Conservation (phyloP, 2,113 vertebrate genomes). For the Rhodinocichla rosea region DNA sequence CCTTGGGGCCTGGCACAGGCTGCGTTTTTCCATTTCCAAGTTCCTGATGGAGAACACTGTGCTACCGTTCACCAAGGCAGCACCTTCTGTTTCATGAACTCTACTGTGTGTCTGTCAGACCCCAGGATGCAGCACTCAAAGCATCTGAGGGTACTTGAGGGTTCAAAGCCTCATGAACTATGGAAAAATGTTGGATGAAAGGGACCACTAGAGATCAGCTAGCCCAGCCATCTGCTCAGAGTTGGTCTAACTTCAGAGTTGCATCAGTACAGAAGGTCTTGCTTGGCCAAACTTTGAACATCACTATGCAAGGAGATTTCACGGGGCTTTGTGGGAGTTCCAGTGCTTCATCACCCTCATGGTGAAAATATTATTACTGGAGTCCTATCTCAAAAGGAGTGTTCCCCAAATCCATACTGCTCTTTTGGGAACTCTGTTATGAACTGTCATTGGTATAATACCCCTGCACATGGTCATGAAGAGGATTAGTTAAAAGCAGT, state of each 20-base stretch:
- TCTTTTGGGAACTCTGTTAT: not conserved
- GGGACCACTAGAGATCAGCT: not conserved
- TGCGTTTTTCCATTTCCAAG: not conserved
- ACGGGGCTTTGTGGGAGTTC: not conserved
- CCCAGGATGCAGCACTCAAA: rapidly evolving
- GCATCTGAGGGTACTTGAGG: not conserved
- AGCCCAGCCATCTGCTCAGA: not conserved
- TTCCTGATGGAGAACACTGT: rapidly evolving
- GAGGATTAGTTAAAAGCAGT: not conserved
- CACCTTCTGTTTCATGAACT: not conserved
- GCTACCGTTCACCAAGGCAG: not conserved
- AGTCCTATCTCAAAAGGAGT: not conserved
- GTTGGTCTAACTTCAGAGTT: not conserved
- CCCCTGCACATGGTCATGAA: not conserved
- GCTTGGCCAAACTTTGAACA: not conserved
- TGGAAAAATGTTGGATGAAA: not conserved
- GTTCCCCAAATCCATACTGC: not conserved
- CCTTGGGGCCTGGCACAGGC: not conserved
- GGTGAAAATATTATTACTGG: not conserved
- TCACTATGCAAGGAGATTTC: not conserved
- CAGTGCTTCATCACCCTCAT: not conserved
- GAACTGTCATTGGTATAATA: not conserved
- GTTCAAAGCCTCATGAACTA: not conserved
- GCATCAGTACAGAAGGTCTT: not conserved
- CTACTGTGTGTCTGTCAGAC: rapidly evolving